phyloP scores from a whole-genome alignment of 2,113 vertebrate species.

The Aix galericulata region DNA sequence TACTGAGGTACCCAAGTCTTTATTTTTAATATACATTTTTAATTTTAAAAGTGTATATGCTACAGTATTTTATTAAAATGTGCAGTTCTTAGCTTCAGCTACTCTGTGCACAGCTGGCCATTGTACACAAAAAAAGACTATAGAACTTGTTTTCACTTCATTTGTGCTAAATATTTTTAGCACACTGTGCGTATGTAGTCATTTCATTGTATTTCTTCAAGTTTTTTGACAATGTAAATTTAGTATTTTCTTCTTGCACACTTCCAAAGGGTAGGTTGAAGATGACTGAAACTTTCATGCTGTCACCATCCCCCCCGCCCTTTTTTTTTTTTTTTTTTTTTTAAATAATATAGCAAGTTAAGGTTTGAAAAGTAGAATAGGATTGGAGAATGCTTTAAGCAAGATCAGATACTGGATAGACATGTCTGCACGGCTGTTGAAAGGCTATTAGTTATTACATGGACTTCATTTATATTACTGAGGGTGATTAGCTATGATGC shows the following conservation, averaged over 20 bases:
- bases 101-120: background rate
- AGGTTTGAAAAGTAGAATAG: background rate
- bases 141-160: background rate
- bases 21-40: background rate
- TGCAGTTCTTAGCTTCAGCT: background rate
- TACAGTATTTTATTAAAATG: background rate
- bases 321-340: no score
- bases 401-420: background rate
- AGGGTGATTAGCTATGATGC: background rate
- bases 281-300: background rate
- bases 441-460: background rate
- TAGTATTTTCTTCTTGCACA: background rate
- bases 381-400: background rate
- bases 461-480: background rate
- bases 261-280: background rate
- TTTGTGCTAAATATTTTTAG: background rate
- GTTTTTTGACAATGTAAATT: background rate
- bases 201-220: background rate
- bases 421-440: background rate
- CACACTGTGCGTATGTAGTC: background rate
- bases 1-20: background rate
- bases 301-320: no score
- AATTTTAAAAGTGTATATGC: background rate
- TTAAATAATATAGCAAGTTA: background rate
- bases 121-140: background rate